Evolutionary conservation across 2,113 vertebrate genomes (phyloP), one percentile per base, ranked within the genome.

Genomic region (Oxyura jamaicensis): DNA sequence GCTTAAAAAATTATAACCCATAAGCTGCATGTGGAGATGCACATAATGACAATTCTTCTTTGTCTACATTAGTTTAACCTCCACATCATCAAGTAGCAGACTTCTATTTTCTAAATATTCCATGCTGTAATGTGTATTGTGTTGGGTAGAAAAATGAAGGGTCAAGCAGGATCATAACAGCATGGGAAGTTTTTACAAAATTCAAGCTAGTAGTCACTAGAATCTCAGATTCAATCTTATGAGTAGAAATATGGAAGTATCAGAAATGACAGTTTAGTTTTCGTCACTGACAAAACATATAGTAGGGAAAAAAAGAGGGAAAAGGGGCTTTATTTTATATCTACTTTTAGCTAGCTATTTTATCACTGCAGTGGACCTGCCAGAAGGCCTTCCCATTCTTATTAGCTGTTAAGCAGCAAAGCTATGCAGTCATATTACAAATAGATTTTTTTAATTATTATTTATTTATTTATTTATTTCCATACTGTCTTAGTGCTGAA

Each of bases 311-410:
- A 39, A 39, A 39, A 39, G 39, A 88, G 39, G 33, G 52, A 66
- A 94, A 90, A 55, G 11, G 39, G 48, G 4, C 18, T 93, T 86
- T 86, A 80, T 83, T 96, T 95, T 81, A 66, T 56, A 84, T 63
- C 62, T 77, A 22, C 42, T 69, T 92, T 73, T 88, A 65, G 31
- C 39, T 83, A 72, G 44, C 53, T 79, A 56, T 87, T 97, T 86
- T 94, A 58, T 93, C 68, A 73, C 56, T 63, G 69, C 69, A 90
- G 78, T 66, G 56, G 48, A 80, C 76, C 74, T 88, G 52, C 53
- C 78, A 85, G 31, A 35, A 68, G 91, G 63, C n/a, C 76, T 79
- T 72, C 48, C 72, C 71, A 81, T 46, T 48, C 78, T 92, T 94
- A 85, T 66, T 92, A 86, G 74, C 63, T 80, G 35, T 65, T 93